Base-by-base conservation (phyloP, 2,888 invertebrate genomes). In the Drosophila eohydei region DNA sequence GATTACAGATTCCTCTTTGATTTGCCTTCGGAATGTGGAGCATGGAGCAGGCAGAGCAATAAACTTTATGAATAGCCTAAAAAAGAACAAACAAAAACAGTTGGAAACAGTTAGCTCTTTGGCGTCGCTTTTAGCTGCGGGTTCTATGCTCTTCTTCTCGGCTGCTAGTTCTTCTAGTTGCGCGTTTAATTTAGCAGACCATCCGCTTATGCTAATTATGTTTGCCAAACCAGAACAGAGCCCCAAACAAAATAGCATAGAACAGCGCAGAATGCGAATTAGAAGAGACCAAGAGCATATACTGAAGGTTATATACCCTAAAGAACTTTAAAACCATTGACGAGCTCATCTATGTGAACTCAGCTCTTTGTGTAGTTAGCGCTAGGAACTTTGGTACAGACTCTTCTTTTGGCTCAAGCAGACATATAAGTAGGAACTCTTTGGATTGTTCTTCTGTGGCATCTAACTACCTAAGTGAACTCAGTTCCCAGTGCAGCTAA, bases 161-260 rank as follows among this genome's bases (percentile, higher is more conserved):
- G 9, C 30, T 28, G 2, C 28, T 11, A 7, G 12, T 26, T 59
- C 30, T 38, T 21, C 46, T 56, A 36, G 36, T 26, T 43, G 52
- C 28, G 44, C 59, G 67, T 65, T 69, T 75, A 66, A 84, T 81
- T 77, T 69, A 66, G 77, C 48, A 26, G n/a, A 36, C 60, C 67
- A 81, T 75, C 60, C 70, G 69, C 60, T 82, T 88, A 88, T 82
- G 88, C 76, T 88, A 82, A 82, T 83, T 85, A 67, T 76, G 60
- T 67, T 65, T 69, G 87, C 41, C 80, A 80, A 80, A 66, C 71
- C 71, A 80, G 71, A 77, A 75, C 76, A 51, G 58, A 48, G 38
- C 30, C n/a, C 26, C 34, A 38, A 54, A 74, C 21, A 34, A 40
- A 44, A 75, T 14, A 11, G 38, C n/a, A n/a, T 16, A 54, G 40